Percentiles rank a stretch among this genome's conserved stretches.
Evolutionary conservation across 2,113 vertebrate genomes (phyloP).

Genomic region (Dascyllus trimaculatus): DNA sequence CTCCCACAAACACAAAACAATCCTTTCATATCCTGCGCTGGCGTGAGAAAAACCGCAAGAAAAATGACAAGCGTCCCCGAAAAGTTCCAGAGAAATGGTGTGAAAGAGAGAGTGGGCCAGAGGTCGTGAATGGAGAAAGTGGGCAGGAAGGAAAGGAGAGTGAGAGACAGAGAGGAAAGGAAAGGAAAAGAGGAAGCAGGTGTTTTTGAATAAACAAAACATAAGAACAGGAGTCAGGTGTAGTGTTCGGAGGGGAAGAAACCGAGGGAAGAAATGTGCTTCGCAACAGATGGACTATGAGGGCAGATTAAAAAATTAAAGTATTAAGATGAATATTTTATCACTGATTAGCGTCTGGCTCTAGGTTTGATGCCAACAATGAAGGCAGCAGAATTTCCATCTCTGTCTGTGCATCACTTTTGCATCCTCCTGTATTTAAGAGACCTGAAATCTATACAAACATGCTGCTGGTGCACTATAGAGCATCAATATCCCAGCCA

Average conservation of each 20-base stretch:
- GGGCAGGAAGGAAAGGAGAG: constrained; percentile 66
- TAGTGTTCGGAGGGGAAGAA: constrained; percentile 24
- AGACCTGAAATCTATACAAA: background rate
- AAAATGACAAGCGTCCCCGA: constrained; percentile 64
- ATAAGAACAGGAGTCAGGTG: constrained; percentile 56
- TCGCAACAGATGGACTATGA: constrained; percentile 44
- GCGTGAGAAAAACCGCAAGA: constrained; percentile 77
- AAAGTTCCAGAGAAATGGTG: constrained; percentile 69
- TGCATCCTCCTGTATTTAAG: too few relatives aligned
- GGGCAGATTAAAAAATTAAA: constrained; percentile 50
- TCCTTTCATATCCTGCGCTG: constrained; percentile 64
- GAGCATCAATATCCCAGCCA: background rate
- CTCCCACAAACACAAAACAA: constrained; percentile 68
- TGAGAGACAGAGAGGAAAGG: constrained; percentile 41
- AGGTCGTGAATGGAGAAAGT: constrained; percentile 68
- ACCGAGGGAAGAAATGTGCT: constrained; percentile 6
- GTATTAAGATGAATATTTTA: constrained; percentile 51
- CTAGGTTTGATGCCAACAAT: constrained; percentile 10
- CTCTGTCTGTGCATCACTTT: too few relatives aligned
- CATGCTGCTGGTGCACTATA: too few relatives aligned
- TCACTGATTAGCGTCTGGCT: constrained; percentile 53
- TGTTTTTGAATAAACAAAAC: constrained; percentile 61
- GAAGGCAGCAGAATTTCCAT: background rate
- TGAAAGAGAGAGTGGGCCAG: constrained; percentile 72
- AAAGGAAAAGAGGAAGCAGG: constrained; percentile 72